Percentiles rank a stretch among this genome's conserved stretches.
These are phyloP conservation scores for Pseudanteris insignis DNA, from an alignment of 2,888 invertebrate species.

Conservation along the genomic window DNA sequence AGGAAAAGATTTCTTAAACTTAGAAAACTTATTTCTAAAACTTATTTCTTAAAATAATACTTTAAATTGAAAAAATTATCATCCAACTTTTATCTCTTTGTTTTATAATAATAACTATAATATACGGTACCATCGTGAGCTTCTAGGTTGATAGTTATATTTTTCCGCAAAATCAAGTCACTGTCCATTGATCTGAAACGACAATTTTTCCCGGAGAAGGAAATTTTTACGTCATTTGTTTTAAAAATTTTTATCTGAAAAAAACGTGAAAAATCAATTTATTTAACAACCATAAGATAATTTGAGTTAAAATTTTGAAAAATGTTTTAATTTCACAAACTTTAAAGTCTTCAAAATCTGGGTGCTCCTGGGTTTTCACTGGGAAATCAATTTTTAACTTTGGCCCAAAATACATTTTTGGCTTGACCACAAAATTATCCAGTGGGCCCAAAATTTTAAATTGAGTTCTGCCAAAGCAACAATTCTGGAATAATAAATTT, in stretches of 20 bases:
- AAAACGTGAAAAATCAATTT: too few species aligned
- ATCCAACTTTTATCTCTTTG: too few species aligned
- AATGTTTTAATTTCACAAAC: slow-evolving; percentile 30
- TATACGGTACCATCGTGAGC: slow-evolving; percentile 45
- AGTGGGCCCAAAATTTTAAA: slow-evolving; percentile 53
- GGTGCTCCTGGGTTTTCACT: neutral
- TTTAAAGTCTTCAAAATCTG: slow-evolving; percentile 45
- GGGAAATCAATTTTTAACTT: slow-evolving; percentile 11
- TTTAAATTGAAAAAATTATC: too few species aligned
- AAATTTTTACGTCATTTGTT: slow-evolving; percentile 33
- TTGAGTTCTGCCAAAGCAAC: slow-evolving; percentile 21
- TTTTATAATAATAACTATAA: too few species aligned
- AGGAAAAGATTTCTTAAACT: too few species aligned
- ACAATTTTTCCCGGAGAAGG: slow-evolving; percentile 47
- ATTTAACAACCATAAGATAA: too few species aligned
- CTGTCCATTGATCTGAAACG: slow-evolving; percentile 47
- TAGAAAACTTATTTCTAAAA: too few species aligned
- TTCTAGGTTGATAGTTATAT: slow-evolving; percentile 52
- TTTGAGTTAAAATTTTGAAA: too few species aligned
- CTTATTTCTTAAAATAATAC: too few species aligned
- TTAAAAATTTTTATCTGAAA: slow-evolving; percentile 44
- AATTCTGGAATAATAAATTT: slow-evolving; percentile 3
- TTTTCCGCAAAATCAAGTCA: slow-evolving; percentile 42
- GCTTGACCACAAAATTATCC: slow-evolving; percentile 38
- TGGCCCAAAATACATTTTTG: slow-evolving; percentile 10